Percentiles rank a stretch among this genome's conserved stretches.
phyloP scores from a whole-genome alignment of 2,113 vertebrate species.

The Felis catus region DNA sequence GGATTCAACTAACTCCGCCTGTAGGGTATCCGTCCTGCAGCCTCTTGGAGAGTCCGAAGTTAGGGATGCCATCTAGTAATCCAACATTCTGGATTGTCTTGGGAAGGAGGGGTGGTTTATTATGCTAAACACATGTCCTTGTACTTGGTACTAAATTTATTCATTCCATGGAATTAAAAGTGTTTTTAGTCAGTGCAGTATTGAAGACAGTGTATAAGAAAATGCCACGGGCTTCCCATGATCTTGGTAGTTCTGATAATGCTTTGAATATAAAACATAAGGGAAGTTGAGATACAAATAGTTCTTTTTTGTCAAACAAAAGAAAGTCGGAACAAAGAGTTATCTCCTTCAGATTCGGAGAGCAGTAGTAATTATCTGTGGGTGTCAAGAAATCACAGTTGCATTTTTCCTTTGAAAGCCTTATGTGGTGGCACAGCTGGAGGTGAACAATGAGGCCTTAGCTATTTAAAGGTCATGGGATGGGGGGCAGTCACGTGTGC shows the following conservation, averaged over 20 bases:
- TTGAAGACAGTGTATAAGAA: neutral
- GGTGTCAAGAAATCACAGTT: neutral
- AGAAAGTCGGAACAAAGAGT: constrained; percentile 35
- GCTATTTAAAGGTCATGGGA: neutral
- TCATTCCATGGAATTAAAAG: neutral
- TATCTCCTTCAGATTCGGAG: neutral
- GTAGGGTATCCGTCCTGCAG: neutral
- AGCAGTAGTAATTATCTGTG: constrained; percentile 25
- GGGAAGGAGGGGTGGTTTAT: neutral
- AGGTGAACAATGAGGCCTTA: neutral
- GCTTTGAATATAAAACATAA: neutral
- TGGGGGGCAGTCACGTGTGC: neutral
- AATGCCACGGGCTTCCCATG: neutral
- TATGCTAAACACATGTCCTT: neutral
- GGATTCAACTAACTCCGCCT: too few relatives aligned
- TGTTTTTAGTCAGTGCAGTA: neutral
- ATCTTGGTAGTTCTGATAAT: neutral
- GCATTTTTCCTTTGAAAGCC: neutral
- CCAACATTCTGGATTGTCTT: neutral
- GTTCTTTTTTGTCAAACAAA: neutral
- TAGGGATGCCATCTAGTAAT: neutral
- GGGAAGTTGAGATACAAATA: constrained; percentile 1
- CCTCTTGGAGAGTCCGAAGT: neutral
- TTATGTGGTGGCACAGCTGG: neutral
- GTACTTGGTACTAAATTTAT: neutral